phyloP scores from a whole-genome alignment of 2,888 invertebrate species.

The Pocota personata region DNA sequence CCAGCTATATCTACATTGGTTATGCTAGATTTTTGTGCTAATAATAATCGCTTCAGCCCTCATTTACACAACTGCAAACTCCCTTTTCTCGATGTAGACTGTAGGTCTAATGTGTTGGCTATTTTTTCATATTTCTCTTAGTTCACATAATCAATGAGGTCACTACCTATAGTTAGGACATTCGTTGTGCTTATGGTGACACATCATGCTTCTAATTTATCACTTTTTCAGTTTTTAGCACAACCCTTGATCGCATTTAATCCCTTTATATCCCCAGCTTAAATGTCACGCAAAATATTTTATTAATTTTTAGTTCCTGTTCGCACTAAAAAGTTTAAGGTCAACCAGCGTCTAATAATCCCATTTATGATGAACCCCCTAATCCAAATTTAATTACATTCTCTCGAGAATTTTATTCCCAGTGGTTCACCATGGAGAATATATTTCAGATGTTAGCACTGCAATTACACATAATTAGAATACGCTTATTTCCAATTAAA shows the following conservation, averaged over 20 bases:
- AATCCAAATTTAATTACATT: not conserved
- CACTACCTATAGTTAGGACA: too few relatives aligned
- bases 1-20: too few relatives aligned
- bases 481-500: not conserved
- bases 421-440: not conserved
- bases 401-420: not conserved
- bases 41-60: too few relatives aligned
- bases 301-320: not conserved
- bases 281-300: not conserved
- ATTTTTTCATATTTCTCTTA: too few relatives aligned
- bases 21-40: too few relatives aligned
- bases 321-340: not conserved
- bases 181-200: too few relatives aligned
- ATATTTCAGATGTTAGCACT: not conserved
- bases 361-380: not conserved
- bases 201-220: too few relatives aligned
- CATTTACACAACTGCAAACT: too few relatives aligned
- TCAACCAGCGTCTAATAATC: not conserved
- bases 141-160: too few relatives aligned
- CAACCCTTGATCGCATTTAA: not conserved
- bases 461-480: conserved; percentile 9
- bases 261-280: not conserved
- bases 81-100: too few relatives aligned
- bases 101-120: too few relatives aligned
- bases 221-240: too few relatives aligned